Base-by-base conservation (phyloP, 2,113 vertebrate species). In the Oxyura jamaicensis region DNA sequence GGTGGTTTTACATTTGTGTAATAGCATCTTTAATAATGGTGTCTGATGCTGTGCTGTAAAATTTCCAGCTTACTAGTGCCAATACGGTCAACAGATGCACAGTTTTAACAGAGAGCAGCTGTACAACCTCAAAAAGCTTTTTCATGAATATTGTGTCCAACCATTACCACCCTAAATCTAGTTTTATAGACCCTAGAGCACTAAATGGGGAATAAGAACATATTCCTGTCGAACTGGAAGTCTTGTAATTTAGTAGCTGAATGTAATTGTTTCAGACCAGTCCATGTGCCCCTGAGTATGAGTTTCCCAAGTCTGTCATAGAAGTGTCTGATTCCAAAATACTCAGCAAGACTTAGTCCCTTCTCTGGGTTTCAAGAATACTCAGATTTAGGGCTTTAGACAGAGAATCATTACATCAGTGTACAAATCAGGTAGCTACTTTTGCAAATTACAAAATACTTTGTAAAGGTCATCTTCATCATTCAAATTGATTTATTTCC, bases 41-140 rank as follows among this genome's bases (percentile, higher is more conserved):
- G 12, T 62, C 85, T 89, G 83, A 77, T 39, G 33, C 35, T 67
- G 14, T 39, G 35, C 60, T 59, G 35, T 41, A 56, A 82, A 78
- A 28, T 67, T 39, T 50, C 75, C 17, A 0, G 41, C 35, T 78
- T 50, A 19, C 20, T 53, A 36, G 46, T 46, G 44, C 42, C 39
- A 63, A 2, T 23, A 53, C 52, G 36, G 59, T 33, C 76, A 46
- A 33, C 26, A 41, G 33, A 33, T 33, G 72, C 35, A 12, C 19
- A 73, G 46, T 15, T 82, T 78, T n/a, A 41, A 31, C 46, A 58
- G 50, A 81, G 31, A 84, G 63, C 81, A 88, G 91, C 69, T 80
- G 33, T 35, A 59, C 73, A 90, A 63, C 53, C 69, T n/a, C 53
- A 33, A 17, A 73, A 63, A 81, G 55, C 41, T 89, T 82, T 88